Conservation (phyloP, 2,797 vertebrate species). For the Alfaro cultratus region DNA sequence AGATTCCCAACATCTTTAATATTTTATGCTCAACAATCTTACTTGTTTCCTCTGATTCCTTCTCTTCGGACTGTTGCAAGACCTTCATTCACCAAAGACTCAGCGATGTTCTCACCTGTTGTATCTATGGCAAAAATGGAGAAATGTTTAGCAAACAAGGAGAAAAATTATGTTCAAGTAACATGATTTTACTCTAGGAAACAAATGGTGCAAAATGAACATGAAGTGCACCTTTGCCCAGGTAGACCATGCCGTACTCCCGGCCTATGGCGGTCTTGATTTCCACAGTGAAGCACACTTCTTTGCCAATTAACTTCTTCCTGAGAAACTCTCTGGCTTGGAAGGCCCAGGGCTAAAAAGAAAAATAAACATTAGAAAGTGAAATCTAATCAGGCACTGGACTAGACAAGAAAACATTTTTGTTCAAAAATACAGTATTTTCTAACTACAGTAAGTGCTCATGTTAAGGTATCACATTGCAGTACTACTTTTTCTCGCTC, state of each 20-base stretch:
- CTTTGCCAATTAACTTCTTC: slow-evolving; percentile 98
- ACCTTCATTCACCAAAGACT: slow-evolving; percentile 91
- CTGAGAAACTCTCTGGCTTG: slow-evolving; percentile 95
- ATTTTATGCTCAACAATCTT: slow-evolving; percentile 42
- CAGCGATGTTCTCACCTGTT: slow-evolving; percentile 93
- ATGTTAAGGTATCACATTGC: background rate
- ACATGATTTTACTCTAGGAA: background rate
- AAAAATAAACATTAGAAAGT: background rate
- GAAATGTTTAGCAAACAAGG: background rate
- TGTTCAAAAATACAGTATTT: background rate
- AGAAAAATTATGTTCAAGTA: background rate
- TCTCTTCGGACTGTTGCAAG: slow-evolving; percentile 92
- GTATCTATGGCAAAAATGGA: slow-evolving; percentile 80
- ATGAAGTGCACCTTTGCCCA: slow-evolving; percentile 85
- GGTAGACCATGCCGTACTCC: slow-evolving; percentile 95
- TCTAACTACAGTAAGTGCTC: background rate
- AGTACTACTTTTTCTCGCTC: background rate
- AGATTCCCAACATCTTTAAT: too few species aligned
- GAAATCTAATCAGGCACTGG: background rate
- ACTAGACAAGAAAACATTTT: background rate
- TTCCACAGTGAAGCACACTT: slow-evolving; percentile 97
- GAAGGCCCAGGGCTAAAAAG: slow-evolving; percentile 91
- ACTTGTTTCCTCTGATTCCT: slow-evolving; percentile 91
- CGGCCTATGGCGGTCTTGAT: slow-evolving; percentile 90
- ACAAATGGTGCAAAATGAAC: background rate